A percentile compares a stretch with the other conserved stretches of the same genome.
Evolutionary conservation across 1,140 invertebrate species (phyloP).

Genomic region (Brachionus plicatilis): DNA sequence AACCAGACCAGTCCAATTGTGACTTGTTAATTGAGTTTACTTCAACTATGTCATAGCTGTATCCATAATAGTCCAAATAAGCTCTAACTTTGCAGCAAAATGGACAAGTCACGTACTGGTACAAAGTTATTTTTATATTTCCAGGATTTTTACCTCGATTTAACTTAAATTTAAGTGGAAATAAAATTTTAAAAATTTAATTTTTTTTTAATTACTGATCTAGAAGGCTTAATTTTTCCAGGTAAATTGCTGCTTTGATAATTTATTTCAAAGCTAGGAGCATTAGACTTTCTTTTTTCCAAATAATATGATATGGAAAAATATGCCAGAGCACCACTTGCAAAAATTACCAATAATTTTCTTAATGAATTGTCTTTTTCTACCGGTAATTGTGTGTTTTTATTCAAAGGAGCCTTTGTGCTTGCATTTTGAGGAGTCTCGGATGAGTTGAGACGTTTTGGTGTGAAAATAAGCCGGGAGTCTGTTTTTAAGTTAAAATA

Average conservation of each 20-base stretch:
- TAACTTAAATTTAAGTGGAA: neutral
- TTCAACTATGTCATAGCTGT: constrained; percentile 92
- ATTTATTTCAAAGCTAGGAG: neutral
- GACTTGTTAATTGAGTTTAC: constrained; percentile 85
- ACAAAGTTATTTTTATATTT: constrained; percentile 40
- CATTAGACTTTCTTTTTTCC: neutral
- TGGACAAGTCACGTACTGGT: constrained; percentile 40
- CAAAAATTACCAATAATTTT: constrained; percentile 6
- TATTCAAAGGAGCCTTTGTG: neutral
- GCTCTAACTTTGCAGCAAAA: constrained; percentile 95
- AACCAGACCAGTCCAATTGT: constrained; percentile 85
- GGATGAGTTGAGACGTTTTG: neutral
- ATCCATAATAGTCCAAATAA: constrained; percentile 84
- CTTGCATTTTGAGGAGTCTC: neutral
- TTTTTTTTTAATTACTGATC: constrained; percentile 1
- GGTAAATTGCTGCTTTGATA: constrained; percentile 28
- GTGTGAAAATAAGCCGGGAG: neutral
- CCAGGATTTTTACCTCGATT: constrained; percentile 34
- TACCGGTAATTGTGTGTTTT: neutral
- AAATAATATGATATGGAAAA: constrained; percentile 9
- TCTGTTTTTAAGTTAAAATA: neutral
- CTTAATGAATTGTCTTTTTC: neutral
- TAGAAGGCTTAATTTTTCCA: constrained; percentile 12
- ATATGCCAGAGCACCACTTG: constrained; percentile 26
- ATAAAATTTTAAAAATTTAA: neutral